phyloP scores from a whole-genome alignment of 1,140 invertebrate genomes.

The Sweltsa coloradensis region DNA sequence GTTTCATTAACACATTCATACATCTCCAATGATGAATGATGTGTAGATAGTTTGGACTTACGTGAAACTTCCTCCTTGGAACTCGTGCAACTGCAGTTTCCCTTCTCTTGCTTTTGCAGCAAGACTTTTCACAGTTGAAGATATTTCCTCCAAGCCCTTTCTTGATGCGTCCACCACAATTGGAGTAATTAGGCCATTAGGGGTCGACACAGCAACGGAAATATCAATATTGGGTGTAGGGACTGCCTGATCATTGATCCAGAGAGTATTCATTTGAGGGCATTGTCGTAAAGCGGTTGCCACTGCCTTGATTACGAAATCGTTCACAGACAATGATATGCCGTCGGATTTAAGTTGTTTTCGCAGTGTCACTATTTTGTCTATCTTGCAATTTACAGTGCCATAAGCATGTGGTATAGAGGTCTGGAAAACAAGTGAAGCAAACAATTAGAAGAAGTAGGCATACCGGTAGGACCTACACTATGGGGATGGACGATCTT shows the following conservation, averaged over 20 bases:
- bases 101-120: slow-evolving; percentile 85
- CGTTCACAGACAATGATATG: slow-evolving; percentile 85
- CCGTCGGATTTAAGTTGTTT: slow-evolving; percentile 63
- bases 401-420: slow-evolving; percentile 94
- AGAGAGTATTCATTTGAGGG: slow-evolving; percentile 47
- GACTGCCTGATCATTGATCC: slow-evolving; percentile 32
- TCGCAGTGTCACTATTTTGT: slow-evolving; percentile 54
- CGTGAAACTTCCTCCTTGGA: slow-evolving; percentile 78
- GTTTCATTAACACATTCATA: too few species aligned
- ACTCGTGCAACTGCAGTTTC: slow-evolving; percentile 93
- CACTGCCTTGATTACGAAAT: slow-evolving; percentile 90
- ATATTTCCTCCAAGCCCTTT: slow-evolving; percentile 85
- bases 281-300: slow-evolving; percentile 40
- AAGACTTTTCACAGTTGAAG: slow-evolving; percentile 67
- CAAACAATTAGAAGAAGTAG: background rate
- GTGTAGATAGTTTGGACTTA: slow-evolving; percentile 12
- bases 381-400: slow-evolving; percentile 74
- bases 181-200: slow-evolving; percentile 91
- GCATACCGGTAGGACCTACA: too few species aligned
- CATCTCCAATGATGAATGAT: too few species aligned
- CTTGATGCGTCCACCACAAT: slow-evolving; percentile 90
- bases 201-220: slow-evolving; percentile 92
- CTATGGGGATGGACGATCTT: too few species aligned
- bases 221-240: slow-evolving; percentile 78
- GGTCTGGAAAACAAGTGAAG: slow-evolving; percentile 21